Evolutionary conservation across 2,113 vertebrate species (phyloP).

Genomic region (Lamprotornis superbus): DNA sequence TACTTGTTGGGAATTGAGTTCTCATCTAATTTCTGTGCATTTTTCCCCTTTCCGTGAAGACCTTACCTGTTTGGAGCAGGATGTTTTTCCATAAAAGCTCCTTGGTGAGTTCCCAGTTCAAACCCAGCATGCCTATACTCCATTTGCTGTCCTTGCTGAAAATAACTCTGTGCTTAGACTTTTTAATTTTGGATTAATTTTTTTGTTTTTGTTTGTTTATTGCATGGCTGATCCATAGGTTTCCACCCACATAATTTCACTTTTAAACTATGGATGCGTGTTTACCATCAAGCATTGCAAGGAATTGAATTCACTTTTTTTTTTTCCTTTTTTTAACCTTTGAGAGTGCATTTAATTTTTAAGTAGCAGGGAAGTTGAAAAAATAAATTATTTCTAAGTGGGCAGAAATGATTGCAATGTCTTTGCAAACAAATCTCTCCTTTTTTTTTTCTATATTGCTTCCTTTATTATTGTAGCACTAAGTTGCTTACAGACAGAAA

Average conservation of each 20-base stretch:
- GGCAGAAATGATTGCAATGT: neutral
- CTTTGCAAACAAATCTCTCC: neutral
- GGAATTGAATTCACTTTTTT: neutral
- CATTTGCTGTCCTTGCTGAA: slow-evolving; percentile 72
- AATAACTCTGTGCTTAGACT: slow-evolving; percentile 39
- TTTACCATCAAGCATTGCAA: slow-evolving; percentile 42
- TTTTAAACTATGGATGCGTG: slow-evolving; percentile 12
- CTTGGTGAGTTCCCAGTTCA: slow-evolving; percentile 95
- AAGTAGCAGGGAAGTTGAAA: slow-evolving; percentile 11
- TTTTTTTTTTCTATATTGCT: neutral
- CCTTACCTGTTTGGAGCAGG: slow-evolving; percentile 99
- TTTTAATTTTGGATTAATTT: neutral
- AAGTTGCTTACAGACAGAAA: slow-evolving; percentile 15
- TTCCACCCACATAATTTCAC: slow-evolving; percentile 54
- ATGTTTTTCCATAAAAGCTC: slow-evolving; percentile 99
- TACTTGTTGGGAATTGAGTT: slow-evolving; percentile 84
- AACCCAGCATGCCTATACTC: slow-evolving; percentile 85
- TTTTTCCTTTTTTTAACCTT: neutral
- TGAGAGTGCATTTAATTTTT: slow-evolving; percentile 8
- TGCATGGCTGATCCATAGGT: slow-evolving; percentile 75
- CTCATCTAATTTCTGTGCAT: slow-evolving; percentile 93
- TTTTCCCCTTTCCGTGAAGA: slow-evolving; percentile 88
- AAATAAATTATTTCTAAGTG: neutral
- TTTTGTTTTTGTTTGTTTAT: slow-evolving; percentile 26
- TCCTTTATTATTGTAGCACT: neutral